Conservation (phyloP, 2,113 vertebrate genomes). For the Echinops telfairi region DNA sequence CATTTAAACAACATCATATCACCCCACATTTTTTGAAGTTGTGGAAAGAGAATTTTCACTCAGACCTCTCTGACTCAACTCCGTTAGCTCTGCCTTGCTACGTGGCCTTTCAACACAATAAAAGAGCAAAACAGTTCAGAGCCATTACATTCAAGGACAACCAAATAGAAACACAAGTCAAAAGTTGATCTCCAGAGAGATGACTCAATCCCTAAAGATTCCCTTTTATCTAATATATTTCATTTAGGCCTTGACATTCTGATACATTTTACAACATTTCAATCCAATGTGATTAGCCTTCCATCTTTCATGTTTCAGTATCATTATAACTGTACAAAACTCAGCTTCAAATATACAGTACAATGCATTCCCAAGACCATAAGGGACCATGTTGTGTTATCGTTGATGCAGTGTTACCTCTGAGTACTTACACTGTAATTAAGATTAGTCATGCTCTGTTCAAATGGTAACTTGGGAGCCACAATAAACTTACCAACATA, state of each 20-base stretch:
- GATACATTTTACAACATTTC: not conserved
- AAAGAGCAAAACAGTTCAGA: constrained; percentile 16
- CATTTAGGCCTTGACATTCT: constrained; percentile 46
- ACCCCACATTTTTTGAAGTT: not conserved
- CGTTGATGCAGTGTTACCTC: not conserved
- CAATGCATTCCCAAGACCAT: not conserved
- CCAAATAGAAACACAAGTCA: not conserved
- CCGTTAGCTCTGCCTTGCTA: not conserved
- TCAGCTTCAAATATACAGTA: not conserved
- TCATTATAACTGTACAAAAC: not conserved
- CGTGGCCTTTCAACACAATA: not conserved
- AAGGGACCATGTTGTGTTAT: not conserved
- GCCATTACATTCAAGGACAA: not conserved
- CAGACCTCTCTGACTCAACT: not conserved
- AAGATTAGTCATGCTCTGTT: not conserved
- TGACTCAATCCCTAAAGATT: not conserved
- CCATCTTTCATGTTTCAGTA: constrained; percentile 18
- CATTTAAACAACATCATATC: not conserved
- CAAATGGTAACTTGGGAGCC: not conserved
- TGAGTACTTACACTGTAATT: not conserved
- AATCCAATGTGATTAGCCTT: not conserved
- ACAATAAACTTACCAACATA: not conserved
- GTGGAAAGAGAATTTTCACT: not conserved
- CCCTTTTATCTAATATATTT: constrained; percentile 23
- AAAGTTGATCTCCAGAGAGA: not conserved